Evolutionary conservation across 1,140 invertebrate genomes (phyloP).

Genomic region (Cotesia glomerata): DNA sequence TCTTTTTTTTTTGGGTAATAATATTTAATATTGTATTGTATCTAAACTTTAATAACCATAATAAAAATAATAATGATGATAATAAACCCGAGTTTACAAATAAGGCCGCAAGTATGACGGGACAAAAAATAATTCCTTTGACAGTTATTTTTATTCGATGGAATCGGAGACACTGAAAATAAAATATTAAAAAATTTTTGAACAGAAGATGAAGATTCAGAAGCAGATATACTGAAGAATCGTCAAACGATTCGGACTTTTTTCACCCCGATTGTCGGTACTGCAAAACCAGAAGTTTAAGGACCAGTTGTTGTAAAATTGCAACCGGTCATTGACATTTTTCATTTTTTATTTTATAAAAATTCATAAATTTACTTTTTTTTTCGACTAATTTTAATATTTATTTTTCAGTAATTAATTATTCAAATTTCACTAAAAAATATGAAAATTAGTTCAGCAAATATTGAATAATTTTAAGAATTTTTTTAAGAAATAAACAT

Average conservation of each 20-base stretch:
- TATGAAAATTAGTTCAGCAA: no score
- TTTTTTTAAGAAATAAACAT: no score
- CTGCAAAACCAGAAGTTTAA: conserved; percentile 1
- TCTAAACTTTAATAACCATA: no score
- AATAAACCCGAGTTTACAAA: background rate
- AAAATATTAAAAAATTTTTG: background rate
- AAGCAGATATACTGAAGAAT: background rate
- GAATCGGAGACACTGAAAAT: background rate
- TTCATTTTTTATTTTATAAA: background rate
- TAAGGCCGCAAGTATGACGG: background rate
- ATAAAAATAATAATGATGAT: background rate
- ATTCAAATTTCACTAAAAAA: no score
- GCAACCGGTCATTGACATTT: background rate
- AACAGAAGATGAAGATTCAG: conserved; percentile 8
- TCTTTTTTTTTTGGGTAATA: no score
- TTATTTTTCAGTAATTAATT: no score
- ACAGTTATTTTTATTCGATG: conserved; percentile 12
- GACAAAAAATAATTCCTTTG: background rate
- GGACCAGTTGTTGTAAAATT: conserved; percentile 5
- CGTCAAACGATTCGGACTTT: background rate
- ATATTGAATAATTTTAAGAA: no score
- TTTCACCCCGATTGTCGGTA: background rate
- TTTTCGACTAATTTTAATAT: no score
- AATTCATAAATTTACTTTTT: background rate
- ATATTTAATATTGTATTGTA: background rate